Evolutionary conservation across 2,113 vertebrate genomes (phyloP).

Genomic region (Myrmecophaga tridactyla): DNA sequence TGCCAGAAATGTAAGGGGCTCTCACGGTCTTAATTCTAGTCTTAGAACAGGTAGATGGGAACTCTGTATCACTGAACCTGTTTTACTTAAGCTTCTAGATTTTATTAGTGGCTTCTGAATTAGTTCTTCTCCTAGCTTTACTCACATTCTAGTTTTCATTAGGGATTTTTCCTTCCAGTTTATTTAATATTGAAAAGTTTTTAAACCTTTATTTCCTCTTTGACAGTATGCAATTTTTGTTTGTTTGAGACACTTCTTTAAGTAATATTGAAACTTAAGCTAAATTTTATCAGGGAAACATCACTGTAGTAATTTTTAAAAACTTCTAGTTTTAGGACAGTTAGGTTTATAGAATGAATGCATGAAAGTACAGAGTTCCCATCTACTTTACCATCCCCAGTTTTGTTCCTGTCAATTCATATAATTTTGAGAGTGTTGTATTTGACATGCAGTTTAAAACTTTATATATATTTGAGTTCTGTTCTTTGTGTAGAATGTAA

Average conservation of each 20-base stretch:
- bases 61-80: no score
- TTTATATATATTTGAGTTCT: conserved; percentile 25
- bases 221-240: background rate
- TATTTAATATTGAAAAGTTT: conserved; percentile 28
- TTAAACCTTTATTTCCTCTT: conserved; percentile 42
- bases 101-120: conserved; percentile 19
- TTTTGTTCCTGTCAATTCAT: conserved; percentile 21
- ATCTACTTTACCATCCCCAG: background rate
- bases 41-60: no score
- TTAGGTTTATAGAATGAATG: no score
- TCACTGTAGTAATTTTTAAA: background rate
- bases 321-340: no score
- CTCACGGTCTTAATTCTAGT: no score
- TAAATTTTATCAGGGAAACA: conserved; percentile 13
- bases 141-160: conserved; percentile 39
- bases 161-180: background rate
- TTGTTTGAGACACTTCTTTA: background rate
- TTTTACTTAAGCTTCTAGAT: background rate
- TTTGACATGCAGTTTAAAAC: conserved; percentile 12
- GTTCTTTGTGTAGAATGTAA: conserved; percentile 30
- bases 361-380: no score
- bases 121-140: background rate
- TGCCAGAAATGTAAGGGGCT: background rate
- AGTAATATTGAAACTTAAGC: conserved; percentile 24
- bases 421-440: conserved; percentile 7